Evolutionary conservation across 2,888 invertebrate genomes (phyloP).

Genomic region (Plusia festucae): DNA sequence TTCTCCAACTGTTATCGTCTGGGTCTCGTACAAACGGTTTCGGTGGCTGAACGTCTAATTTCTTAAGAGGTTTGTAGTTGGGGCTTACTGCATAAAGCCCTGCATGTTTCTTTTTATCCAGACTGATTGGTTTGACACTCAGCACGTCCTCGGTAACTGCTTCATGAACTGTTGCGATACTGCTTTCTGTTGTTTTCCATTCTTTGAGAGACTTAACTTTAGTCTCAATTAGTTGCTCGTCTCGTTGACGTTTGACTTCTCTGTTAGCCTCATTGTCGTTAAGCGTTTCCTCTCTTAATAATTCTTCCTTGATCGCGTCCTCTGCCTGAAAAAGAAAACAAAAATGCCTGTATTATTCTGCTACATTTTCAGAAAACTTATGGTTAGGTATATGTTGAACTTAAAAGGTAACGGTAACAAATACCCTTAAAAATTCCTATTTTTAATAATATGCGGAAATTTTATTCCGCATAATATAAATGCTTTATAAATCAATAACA

Average conservation of each 20-base stretch:
- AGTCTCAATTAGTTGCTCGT: slow-evolving; percentile 31
- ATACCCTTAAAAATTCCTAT: too few species aligned
- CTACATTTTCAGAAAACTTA: too few species aligned
- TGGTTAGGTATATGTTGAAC: too few species aligned
- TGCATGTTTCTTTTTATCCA: slow-evolving; percentile 67
- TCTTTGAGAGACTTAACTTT: background rate
- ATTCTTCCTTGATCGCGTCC: slow-evolving; percentile 78
- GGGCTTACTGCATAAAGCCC: slow-evolving; percentile 75
- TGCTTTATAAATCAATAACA: too few species aligned
- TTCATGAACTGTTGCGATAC: slow-evolving; percentile 12
- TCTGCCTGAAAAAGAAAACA: slow-evolving; percentile 73
- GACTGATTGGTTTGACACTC: slow-evolving; percentile 74
- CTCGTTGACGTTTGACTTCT: slow-evolving; percentile 53
- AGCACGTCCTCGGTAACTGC: slow-evolving; percentile 60
- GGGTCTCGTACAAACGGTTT: slow-evolving; percentile 80
- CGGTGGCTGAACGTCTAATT: slow-evolving; percentile 78
- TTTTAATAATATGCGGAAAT: too few species aligned
- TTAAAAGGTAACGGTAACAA: too few species aligned
- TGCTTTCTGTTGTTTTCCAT: background rate
- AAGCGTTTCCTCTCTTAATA: slow-evolving; percentile 73
- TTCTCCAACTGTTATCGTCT: slow-evolving; percentile 86
- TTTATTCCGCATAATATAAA: too few species aligned
- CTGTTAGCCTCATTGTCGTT: slow-evolving; percentile 67
- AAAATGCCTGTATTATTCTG: too few species aligned
- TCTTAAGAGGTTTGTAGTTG: slow-evolving; percentile 82